These are phyloP conservation scores for Exocentrus adspersus DNA, from an alignment of 2,888 invertebrate genomes.

Conservation along the genomic window DNA sequence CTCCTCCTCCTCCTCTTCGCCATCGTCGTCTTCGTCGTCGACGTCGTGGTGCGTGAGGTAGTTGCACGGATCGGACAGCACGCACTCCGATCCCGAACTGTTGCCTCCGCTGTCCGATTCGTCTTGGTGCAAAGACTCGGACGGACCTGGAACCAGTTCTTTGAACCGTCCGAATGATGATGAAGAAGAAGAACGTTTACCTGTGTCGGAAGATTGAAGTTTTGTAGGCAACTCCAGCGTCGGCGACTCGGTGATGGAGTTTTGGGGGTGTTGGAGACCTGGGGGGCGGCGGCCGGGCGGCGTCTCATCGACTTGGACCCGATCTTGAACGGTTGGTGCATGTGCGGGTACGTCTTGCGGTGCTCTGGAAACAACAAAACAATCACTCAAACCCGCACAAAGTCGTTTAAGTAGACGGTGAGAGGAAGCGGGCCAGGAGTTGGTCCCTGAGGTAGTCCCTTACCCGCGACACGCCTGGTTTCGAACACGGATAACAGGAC, in stretches of 20 bases:
- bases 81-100: slow-evolving; percentile 59
- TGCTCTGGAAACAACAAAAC: slow-evolving; percentile 67
- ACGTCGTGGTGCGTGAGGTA: slow-evolving; percentile 49
- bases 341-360: slow-evolving; percentile 72
- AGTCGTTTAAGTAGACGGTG: neutral
- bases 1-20: slow-evolving; percentile 52
- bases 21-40: slow-evolving; percentile 49
- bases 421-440: neutral
- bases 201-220: slow-evolving; percentile 40
- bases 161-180: too few relatives aligned
- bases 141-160: slow-evolving; percentile 37
- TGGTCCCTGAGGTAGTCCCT: too few relatives aligned
- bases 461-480: neutral
- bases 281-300: slow-evolving; percentile 54
- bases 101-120: slow-evolving; percentile 54
- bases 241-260: slow-evolving; percentile 40
- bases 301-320: slow-evolving; percentile 69
- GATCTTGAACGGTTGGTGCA: slow-evolving; percentile 71
- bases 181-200: slow-evolving; percentile 12
- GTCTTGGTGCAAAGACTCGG: slow-evolving; percentile 49
- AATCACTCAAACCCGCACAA: neutral
- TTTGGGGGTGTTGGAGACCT: slow-evolving; percentile 41
- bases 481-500: neutral
- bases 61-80: slow-evolving; percentile 61
- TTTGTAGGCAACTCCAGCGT: slow-evolving; percentile 33